Conservation (phyloP, 2,888 invertebrate genomes). For the Myopa tessellatipennis region DNA sequence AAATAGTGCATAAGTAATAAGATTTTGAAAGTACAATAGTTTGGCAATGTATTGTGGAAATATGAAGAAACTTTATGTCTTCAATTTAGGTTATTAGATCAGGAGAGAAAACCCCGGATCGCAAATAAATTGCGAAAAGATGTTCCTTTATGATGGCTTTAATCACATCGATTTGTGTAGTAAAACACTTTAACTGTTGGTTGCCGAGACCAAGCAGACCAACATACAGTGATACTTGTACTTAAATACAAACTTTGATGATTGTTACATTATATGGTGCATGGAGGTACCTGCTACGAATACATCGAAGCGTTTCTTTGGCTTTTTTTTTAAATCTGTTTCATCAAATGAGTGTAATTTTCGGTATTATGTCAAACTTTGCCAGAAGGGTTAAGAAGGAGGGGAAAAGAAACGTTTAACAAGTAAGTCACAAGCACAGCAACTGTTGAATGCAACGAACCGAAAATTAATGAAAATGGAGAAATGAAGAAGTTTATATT, state of each 20-base stretch:
- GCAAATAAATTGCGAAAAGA: constrained; percentile 37
- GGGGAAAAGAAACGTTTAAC: background rate
- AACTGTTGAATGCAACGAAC: background rate
- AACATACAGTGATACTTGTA: no score
- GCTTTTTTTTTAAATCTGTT: no score
- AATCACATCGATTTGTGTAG: constrained; percentile 39
- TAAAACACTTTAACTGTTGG: constrained; percentile 33
- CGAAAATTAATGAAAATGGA: background rate
- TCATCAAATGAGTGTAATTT: background rate
- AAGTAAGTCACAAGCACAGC: no score
- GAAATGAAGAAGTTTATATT: constrained; percentile 12
- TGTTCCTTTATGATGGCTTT: constrained; percentile 16
- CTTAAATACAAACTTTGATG: background rate
- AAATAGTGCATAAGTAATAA: no score
- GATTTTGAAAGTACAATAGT: no score
- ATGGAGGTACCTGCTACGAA: no score
- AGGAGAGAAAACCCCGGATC: no score
- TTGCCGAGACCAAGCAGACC: no score
- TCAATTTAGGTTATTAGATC: no score
- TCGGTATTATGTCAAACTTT: background rate
- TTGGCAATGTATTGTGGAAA: no score
- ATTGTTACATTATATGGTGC: background rate
- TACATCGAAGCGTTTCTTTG: no score
- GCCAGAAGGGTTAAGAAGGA: background rate
- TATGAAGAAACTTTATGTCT: no score